phyloP scores from a whole-genome alignment of 2,113 vertebrate species.

The Cynopterus brachyotis region DNA sequence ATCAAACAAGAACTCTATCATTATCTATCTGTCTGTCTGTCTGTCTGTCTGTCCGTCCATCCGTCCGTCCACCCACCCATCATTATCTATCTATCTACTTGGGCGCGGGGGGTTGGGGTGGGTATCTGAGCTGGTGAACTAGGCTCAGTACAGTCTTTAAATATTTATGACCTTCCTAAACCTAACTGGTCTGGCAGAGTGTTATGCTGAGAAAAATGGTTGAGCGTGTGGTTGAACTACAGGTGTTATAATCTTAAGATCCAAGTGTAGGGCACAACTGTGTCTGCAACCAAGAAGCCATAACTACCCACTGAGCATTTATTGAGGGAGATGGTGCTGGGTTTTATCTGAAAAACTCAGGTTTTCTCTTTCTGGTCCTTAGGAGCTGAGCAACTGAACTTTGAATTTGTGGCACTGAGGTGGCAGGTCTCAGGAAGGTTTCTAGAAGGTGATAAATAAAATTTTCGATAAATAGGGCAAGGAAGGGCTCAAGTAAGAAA shows the following conservation, averaged over 20 bases:
- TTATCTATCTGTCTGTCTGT: background rate
- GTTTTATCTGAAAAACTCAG: background rate
- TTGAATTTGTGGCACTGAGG: background rate
- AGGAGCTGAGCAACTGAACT: background rate
- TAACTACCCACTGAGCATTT: background rate
- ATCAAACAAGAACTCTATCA: background rate
- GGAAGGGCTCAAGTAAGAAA: background rate
- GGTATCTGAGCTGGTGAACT: background rate
- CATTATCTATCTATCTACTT: background rate
- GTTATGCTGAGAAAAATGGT: background rate
- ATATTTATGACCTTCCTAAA: background rate
- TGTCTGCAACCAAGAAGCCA: background rate
- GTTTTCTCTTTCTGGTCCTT: background rate
- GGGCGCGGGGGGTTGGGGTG: too few species aligned
- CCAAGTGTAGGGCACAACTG: background rate
- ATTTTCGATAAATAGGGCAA: constrained; percentile 12
- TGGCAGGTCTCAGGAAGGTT: background rate
- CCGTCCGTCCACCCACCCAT: background rate
- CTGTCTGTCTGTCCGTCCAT: background rate
- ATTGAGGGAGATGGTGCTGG: background rate
- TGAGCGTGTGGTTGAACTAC: background rate
- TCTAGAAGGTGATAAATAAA: background rate
- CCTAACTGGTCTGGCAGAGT: background rate
- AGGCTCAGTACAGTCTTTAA: background rate
- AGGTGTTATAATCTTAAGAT: background rate